Base-by-base conservation (phyloP, 2,113 vertebrate species). In the Triplophysa tibetana region DNA sequence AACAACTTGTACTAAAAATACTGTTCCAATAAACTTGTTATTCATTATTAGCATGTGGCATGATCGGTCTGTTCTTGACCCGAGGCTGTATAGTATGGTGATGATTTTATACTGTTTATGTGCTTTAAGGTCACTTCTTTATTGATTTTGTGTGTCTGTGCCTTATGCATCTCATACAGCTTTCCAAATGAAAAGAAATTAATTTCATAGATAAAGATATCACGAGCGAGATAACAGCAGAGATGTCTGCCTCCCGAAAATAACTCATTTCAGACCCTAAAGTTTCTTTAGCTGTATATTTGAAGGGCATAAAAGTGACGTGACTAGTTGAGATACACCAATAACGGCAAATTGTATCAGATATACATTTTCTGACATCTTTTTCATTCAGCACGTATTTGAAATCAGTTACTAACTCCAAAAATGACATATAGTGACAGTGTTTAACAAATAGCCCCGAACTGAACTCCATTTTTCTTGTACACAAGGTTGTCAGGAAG, bases 1-100 rank as follows among this genome's bases (percentile, higher is more conserved):
- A 64, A 29, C 62, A 64, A 64, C 26, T 11, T 45, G 13, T 23
- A 14, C 29, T 70, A 54, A 58, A 70, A 58, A 72, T 58, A 38
- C n/a, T 56, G 7, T 21, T 72, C 50, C 10, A 8, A 21, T 2
- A 6, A 14, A 72, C 1, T 72, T 58, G 50, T 72, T 56, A 41
- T 73, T 58, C 52, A 21, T 56, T 72, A 38, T 17, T 17, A 56
- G 50, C 17, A 58, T 50, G 14, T 69, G 67, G 13, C 66, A 16
- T 17, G 5, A 23, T 45, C 41, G 29, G 16, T 2, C 8, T 33
- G 69, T 61, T 74, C 33, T 21, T 74, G 56, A 61, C 19, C 10
- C 45, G 13, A 24, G 12, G 19, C 10, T 61, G 70, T 12, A 10
- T 13, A 5, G 23, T 6, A 5, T 13, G 8, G 43, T 61, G 33